Conservation (phyloP, 2,797 vertebrate species). For the Champsocephalus esox region DNA sequence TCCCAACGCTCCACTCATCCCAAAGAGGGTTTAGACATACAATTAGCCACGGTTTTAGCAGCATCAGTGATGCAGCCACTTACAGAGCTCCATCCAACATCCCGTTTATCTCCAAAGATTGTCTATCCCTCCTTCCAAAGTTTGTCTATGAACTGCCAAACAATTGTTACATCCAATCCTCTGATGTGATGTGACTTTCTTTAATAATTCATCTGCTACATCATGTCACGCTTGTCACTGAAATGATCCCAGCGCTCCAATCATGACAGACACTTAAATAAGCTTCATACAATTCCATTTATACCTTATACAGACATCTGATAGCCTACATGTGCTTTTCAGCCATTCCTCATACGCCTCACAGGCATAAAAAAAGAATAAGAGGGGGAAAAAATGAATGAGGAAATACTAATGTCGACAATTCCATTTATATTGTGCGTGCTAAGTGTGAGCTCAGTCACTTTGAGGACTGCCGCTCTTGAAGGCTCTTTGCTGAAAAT, state of each 20-base stretch:
- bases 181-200: slow-evolving; percentile 62
- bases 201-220: slow-evolving; percentile 67
- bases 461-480: slow-evolving; percentile 60
- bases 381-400: slow-evolving; percentile 45
- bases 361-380: slow-evolving; percentile 40
- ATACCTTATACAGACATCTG: slow-evolving; percentile 27
- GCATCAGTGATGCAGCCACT: slow-evolving; percentile 34
- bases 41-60: slow-evolving; percentile 75
- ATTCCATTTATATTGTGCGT: slow-evolving; percentile 65
- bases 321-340: slow-evolving; percentile 38
- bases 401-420: slow-evolving; percentile 60
- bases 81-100: slow-evolving; percentile 33
- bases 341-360: slow-evolving; percentile 28
- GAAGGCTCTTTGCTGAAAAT: slow-evolving; percentile 66
- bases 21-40: slow-evolving; percentile 74
- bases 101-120: slow-evolving; percentile 35
- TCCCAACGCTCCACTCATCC: slow-evolving; percentile 70
- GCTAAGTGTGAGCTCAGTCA: slow-evolving; percentile 70
- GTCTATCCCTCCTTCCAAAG: slow-evolving; percentile 39
- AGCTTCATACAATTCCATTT: slow-evolving; percentile 34
- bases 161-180: slow-evolving; percentile 46
- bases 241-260: slow-evolving; percentile 52
- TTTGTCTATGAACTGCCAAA: slow-evolving; percentile 50
- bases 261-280: slow-evolving; percentile 62
- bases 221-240: slow-evolving; percentile 71